These are phyloP conservation scores for Dipodomys spectabilis DNA, from an alignment of 2,113 vertebrate genomes.

Conservation along the genomic window DNA sequence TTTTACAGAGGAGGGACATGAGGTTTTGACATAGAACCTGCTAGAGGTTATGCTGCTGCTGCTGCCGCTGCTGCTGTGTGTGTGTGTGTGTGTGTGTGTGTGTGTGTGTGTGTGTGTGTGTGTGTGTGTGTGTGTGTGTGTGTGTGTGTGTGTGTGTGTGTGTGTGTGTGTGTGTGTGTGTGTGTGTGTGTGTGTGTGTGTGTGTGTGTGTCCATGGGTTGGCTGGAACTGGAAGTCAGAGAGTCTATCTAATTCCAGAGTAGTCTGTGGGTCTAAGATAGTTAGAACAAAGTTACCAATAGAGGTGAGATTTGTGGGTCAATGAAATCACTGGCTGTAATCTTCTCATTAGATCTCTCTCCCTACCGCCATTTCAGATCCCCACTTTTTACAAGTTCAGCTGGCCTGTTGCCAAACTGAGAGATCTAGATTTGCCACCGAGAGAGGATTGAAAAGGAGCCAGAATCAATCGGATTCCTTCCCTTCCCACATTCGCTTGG, in stretches of 20 bases:
- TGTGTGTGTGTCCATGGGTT: background rate
- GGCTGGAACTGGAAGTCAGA: background rate
- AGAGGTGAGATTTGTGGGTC: background rate
- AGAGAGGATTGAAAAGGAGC: background rate
- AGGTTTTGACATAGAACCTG: background rate
- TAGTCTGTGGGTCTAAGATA: background rate
- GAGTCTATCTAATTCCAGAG: background rate
- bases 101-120: no score
- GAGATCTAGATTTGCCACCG: background rate
- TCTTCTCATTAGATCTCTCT: background rate
- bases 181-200: no score
- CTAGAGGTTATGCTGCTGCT: no score
- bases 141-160: no score
- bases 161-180: no score
- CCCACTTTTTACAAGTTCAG: background rate
- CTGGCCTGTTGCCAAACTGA: background rate
- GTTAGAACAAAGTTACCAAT: background rate
- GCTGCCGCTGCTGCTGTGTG: no score
- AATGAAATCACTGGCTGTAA: background rate
- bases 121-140: no score
- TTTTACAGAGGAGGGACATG: background rate
- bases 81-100: no score
- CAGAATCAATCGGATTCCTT: background rate
- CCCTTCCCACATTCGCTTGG: background rate
- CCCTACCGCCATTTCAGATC: background rate